A percentile compares a stretch with the other conserved stretches of the same genome.
These are phyloP conservation scores for Oreochromis aureus DNA, from an alignment of 2,113 vertebrate genomes.

Conservation along the genomic window DNA sequence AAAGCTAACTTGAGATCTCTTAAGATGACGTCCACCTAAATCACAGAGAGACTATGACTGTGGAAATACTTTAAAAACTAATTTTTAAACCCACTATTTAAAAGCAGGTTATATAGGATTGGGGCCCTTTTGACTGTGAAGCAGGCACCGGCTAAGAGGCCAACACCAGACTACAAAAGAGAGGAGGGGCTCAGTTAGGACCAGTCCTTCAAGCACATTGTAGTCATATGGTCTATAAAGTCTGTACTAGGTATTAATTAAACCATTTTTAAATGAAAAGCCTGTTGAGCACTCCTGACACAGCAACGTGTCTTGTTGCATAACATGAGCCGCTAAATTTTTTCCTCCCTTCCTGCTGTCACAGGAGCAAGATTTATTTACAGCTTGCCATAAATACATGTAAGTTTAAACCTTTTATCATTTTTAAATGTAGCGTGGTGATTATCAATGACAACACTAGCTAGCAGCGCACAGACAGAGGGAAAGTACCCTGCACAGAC, in stretches of 20 bases:
- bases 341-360: neutral
- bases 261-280: neutral
- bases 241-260: neutral
- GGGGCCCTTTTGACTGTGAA: constrained; percentile 32
- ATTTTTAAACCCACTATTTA: constrained; percentile 2
- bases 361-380: neutral
- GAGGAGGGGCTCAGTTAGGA: constrained; percentile 42
- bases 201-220: constrained; percentile 9
- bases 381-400: neutral
- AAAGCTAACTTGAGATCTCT: neutral
- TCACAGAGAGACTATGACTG: neutral
- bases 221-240: neutral
- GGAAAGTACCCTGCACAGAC: constrained; percentile 36
- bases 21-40: neutral
- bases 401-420: neutral
- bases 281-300: neutral
- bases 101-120: constrained; percentile 17
- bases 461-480: constrained; percentile 53
- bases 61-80: constrained; percentile 5
- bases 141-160: constrained; percentile 12
- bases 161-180: constrained; percentile 23
- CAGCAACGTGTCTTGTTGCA: neutral
- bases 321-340: neutral
- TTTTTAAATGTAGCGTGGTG: neutral
- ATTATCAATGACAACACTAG: constrained; percentile 22